A percentile compares a stretch with the other conserved stretches of the same genome.
These are phyloP conservation scores for Agapornis canus DNA, from an alignment of 2,797 vertebrate genomes.

Conservation along the genomic window DNA sequence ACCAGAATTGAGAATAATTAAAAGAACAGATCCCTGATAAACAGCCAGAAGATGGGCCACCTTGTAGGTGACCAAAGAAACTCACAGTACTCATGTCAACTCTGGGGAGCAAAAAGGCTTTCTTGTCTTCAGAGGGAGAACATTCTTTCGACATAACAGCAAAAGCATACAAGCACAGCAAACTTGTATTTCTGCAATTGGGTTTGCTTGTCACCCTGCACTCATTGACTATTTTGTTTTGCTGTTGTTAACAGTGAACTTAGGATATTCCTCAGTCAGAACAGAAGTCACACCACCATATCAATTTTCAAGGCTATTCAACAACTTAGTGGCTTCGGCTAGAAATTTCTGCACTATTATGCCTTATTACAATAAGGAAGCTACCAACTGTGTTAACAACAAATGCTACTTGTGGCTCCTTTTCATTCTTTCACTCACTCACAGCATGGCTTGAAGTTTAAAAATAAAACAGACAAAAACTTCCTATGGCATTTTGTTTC, in stretches of 20 bases:
- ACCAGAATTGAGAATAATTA: neutral
- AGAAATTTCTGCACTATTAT: neutral
- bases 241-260: neutral
- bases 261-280: neutral
- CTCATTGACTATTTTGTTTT: neutral
- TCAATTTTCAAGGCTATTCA: neutral
- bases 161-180: neutral
- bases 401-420: neutral
- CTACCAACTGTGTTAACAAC: neutral
- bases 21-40: neutral
- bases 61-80: neutral
- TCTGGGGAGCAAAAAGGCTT: neutral
- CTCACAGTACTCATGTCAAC: rapidly evolving
- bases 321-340: neutral
- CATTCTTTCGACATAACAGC: neutral
- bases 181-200: neutral
- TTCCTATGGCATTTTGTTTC: conserved; percentile 35
- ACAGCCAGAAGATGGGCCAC: neutral
- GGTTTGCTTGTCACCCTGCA: neutral
- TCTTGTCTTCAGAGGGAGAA: neutral
- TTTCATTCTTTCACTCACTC: neutral
- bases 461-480: conserved; percentile 27
- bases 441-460: neutral
- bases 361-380: neutral
- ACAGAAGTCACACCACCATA: neutral